These are phyloP conservation scores for Liodrosophila aerea DNA, from an alignment of 2,888 invertebrate species.

Conservation along the genomic window DNA sequence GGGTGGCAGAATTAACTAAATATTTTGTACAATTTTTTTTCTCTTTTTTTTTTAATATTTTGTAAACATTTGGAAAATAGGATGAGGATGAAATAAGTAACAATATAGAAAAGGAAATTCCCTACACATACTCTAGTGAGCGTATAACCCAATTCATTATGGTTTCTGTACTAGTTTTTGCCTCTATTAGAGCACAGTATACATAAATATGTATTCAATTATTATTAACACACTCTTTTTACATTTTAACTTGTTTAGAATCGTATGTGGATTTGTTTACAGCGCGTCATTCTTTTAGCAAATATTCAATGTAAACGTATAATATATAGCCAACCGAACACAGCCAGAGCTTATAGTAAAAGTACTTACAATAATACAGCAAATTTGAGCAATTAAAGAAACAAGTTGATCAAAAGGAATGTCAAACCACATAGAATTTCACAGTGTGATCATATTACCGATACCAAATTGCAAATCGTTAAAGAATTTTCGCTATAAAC, in stretches of 20 bases:
- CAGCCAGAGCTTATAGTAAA: constrained; percentile 61
- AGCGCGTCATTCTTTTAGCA: too few relatives aligned
- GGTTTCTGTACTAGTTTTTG: constrained; percentile 30
- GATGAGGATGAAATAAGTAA: not conserved
- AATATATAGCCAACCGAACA: constrained; percentile 58
- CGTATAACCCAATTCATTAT: constrained; percentile 17
- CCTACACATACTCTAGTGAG: constrained; percentile 13
- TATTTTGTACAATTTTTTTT: constrained; percentile 60
- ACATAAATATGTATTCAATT: not conserved
- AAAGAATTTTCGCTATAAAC: too few relatives aligned
- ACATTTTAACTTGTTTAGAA: not conserved
- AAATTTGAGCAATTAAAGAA: constrained; percentile 27
- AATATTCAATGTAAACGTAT: constrained; percentile 12
- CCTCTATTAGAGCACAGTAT: constrained; percentile 31
- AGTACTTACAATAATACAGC: constrained; percentile 25
- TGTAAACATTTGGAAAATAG: constrained; percentile 18
- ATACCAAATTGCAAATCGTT: too few relatives aligned
- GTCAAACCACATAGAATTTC: constrained; percentile 23
- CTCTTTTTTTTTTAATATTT: constrained; percentile 21
- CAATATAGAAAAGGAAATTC: constrained; percentile 10
- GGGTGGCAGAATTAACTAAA: constrained; percentile 32
- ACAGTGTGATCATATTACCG: too few relatives aligned
- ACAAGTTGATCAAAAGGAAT: constrained; percentile 22
- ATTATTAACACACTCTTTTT: not conserved
- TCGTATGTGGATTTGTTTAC: too few relatives aligned